phyloP scores from a whole-genome alignment of 2,888 invertebrate genomes.

The Leucoma salicis region DNA sequence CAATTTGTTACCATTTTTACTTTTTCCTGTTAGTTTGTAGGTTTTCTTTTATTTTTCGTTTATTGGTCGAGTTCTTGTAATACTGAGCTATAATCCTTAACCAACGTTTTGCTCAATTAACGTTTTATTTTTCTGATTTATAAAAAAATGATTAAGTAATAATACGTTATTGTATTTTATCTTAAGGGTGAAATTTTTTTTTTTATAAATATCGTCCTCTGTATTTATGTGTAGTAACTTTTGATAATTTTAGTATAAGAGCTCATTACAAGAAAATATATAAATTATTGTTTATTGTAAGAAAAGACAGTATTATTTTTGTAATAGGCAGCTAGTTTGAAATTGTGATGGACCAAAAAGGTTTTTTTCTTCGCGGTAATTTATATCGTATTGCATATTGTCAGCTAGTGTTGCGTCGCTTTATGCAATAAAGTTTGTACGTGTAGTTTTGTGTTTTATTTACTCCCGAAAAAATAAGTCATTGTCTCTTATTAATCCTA shows the following conservation, averaged over 20 bases:
- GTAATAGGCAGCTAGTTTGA: constrained; percentile 29
- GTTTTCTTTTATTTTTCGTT: background rate
- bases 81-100: too few relatives aligned
- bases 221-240: too few relatives aligned
- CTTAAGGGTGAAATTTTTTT: too few relatives aligned
- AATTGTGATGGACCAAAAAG: constrained; percentile 36
- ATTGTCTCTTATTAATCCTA: too few relatives aligned
- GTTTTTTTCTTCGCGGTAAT: constrained; percentile 38
- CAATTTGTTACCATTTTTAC: constrained; percentile 35
- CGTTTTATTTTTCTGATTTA: too few relatives aligned
- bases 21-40: constrained; percentile 1
- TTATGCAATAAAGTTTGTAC: constrained; percentile 65
- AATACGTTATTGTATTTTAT: too few relatives aligned
- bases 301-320: constrained; percentile 25
- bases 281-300: constrained; percentile 22
- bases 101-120: too few relatives aligned
- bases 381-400: constrained; percentile 44
- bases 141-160: too few relatives aligned
- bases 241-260: constrained; percentile 12
- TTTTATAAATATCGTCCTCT: too few relatives aligned
- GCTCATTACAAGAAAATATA: constrained; percentile 18
- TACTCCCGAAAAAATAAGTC: too few relatives aligned
- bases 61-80: background rate
- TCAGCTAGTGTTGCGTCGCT: constrained; percentile 40
- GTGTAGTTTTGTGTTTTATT: constrained; percentile 40